Evolutionary conservation across 2,888 invertebrate genomes (phyloP).

Genomic region (Meiosimyza platycephala): DNA sequence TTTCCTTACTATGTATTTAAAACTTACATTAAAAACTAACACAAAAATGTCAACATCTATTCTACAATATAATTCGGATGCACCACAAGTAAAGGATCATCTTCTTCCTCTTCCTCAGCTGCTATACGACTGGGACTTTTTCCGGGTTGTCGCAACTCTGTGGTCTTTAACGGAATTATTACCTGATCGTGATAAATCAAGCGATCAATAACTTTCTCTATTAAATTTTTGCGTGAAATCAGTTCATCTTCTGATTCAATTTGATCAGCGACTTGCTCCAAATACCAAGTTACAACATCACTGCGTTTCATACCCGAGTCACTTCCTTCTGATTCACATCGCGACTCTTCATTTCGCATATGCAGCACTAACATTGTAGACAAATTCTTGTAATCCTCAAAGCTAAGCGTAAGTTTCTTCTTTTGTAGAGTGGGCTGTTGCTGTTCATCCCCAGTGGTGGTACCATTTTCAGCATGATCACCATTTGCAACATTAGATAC

Average conservation of each 20-base stretch:
- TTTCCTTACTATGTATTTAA: constrained; percentile 33
- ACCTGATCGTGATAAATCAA: constrained; percentile 78
- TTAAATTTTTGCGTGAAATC: constrained; percentile 85
- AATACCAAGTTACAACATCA: constrained; percentile 92
- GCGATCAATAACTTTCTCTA: constrained; percentile 94
- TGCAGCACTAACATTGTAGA: constrained; percentile 91
- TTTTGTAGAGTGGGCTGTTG: constrained; percentile 66
- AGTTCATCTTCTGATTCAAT: constrained; percentile 94
- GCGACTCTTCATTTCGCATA: constrained; percentile 86
- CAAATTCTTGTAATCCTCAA: constrained; percentile 92
- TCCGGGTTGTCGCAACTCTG: constrained; percentile 52
- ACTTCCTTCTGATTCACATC: constrained; percentile 73
- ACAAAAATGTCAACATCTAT: constrained; percentile 51
- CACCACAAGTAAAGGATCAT: constrained; percentile 88
- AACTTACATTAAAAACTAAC: constrained; percentile 19
- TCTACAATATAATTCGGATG: constrained; percentile 96
- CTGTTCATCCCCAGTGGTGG: constrained; percentile 29
- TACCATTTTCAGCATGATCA: constrained; percentile 21
- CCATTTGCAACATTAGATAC: constrained; percentile 38
- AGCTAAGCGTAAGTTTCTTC: constrained; percentile 84
- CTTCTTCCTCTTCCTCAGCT: constrained; percentile 56
- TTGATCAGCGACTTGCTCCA: constrained; percentile 86
- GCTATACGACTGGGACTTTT: constrained; percentile 41
- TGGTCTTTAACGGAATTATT: constrained; percentile 64
- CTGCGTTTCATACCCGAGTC: constrained; percentile 79